phyloP scores from a whole-genome alignment of 2,797 vertebrate species.

The Schizopygopsis malacanthus region DNA sequence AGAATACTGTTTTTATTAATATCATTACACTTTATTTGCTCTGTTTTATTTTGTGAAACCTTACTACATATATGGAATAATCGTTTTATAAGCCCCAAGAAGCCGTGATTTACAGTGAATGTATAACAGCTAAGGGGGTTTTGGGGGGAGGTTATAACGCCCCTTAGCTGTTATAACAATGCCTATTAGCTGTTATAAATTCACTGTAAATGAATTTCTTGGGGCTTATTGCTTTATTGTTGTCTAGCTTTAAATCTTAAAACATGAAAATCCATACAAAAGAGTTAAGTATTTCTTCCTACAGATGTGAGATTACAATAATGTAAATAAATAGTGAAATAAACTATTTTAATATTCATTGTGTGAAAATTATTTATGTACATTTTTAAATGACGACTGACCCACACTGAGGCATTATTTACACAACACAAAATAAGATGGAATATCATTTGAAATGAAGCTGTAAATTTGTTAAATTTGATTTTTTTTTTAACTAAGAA shows the following conservation, averaged over 20 bases:
- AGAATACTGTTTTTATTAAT: neutral
- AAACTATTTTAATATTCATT: neutral
- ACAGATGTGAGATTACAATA: neutral
- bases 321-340: neutral
- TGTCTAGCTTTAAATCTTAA: neutral
- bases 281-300: neutral
- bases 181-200: no score
- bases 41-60: neutral
- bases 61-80: neutral
- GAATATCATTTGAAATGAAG: neutral
- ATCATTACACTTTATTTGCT: neutral
- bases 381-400: neutral
- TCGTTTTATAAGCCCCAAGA: neutral
- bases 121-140: neutral
- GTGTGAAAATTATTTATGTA: neutral
- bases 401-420: neutral
- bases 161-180: no score
- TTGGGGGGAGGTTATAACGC: no score
- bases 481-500: no score
- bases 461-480: neutral
- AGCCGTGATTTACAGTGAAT: neutral
- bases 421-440: neutral
- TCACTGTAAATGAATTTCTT: no score
- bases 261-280: neutral
- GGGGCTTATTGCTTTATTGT: neutral